Base-by-base conservation (phyloP, 2,797 vertebrate genomes). In the Amazonetta brasiliensis region DNA sequence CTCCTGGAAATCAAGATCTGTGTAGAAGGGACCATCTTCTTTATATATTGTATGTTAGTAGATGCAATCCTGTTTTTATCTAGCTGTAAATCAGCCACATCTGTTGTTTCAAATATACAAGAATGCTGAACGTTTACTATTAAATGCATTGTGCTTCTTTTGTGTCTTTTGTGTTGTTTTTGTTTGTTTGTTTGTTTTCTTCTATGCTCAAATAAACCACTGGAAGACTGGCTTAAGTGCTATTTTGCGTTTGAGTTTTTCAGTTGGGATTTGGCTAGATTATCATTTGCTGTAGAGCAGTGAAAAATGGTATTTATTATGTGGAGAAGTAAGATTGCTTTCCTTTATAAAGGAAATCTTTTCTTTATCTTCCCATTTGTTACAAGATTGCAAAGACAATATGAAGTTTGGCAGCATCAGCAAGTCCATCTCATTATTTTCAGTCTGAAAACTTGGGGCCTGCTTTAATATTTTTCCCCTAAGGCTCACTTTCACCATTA, bases 241-340 rank as follows among this genome's bases (percentile, higher is more conserved):
- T 15, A 74, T 55, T 67, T 84, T 82, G 13, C 44, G 54, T 44
- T 95, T 74, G 43, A 39, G 31, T 60, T 72, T 79, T 91, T 39
- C 88, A 58, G 7, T 4, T 66, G 92, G 86, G 90, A 90, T 92
- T 94, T 44, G 4, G 48, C 81, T 81, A 60, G 68, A 11, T 91
- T 81, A 82, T 55, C 43, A 7, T n/a, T 60, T 87, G 48, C 9
- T 33, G 30, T 15, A 64, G 44, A 75, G 64, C 30, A 82, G 7
- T 90, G 86, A 90, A 89, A 92, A 94, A 90, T 46, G 4, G 41
- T 35, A 79, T 76, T 92, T 90, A 83, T 90, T 92, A 82, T 12
- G 15, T 82, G 80, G 23, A 66, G 33, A 90, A 84, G 23, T 52
- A 90, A 75, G 71, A 80, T 50, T 62, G 37, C 58, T 68, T 84